phyloP scores from a whole-genome alignment of 2,797 vertebrate species.

The Amniataba percoides region DNA sequence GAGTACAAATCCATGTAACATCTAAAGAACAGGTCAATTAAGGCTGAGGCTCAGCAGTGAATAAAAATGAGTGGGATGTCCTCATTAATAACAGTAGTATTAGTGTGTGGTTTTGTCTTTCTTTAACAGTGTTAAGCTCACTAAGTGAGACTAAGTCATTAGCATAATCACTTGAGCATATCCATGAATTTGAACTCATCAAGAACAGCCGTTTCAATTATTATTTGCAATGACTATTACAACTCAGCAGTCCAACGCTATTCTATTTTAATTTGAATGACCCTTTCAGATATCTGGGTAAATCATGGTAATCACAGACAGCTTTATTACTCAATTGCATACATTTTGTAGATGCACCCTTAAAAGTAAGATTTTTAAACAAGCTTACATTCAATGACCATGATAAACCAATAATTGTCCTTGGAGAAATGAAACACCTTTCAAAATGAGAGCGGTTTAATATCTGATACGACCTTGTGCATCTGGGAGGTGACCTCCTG shows the following conservation, averaged over 20 bases:
- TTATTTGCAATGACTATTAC: conserved; percentile 21
- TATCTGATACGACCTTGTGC: conserved; percentile 13
- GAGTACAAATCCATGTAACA: not conserved
- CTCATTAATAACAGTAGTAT: conserved; percentile 11
- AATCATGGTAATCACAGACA: not conserved
- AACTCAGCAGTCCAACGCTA: conserved; percentile 7
- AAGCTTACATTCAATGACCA: not conserved
- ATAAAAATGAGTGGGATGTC: conserved; percentile 9
- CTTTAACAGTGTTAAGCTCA: conserved; percentile 7
- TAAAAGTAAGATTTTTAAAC: conserved; percentile 2
- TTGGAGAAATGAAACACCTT: not conserved
- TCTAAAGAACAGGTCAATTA: not conserved
- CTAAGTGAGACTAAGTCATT: conserved; percentile 17
- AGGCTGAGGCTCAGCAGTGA: not conserved
- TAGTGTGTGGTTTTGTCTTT: conserved; percentile 3
- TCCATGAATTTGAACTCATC: conserved; percentile 26
- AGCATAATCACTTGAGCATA: conserved; percentile 43
- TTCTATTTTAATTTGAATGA: conserved; percentile 5
- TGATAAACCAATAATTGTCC: conserved; percentile 2
- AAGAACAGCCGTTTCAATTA: not conserved
- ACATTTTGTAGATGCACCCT: conserved; percentile 6
- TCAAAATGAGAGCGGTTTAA: conserved; percentile 15
- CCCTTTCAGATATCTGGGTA: conserved; percentile 15
- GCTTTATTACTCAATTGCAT: conserved; percentile 12
- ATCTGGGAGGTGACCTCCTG: conserved; percentile 43